These are phyloP conservation scores for Drosophila micromelanica DNA, from an alignment of 1,140 invertebrate genomes.

Conservation along the genomic window DNA sequence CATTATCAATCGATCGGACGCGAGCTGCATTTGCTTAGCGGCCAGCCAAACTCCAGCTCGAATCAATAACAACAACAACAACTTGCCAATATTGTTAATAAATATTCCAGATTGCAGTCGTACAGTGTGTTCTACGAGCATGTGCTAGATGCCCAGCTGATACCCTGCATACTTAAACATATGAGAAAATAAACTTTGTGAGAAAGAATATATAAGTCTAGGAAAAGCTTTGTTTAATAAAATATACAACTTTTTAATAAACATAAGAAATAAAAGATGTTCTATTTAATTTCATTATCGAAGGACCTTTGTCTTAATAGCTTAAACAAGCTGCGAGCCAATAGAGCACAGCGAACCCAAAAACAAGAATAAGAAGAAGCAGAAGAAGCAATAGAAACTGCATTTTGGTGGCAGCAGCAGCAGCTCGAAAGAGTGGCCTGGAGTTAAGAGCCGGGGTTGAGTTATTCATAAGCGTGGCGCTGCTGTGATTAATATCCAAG, in stretches of 20 bases:
- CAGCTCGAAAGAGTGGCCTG: slow-evolving; percentile 3
- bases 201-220: neutral
- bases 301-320: neutral
- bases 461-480: slow-evolving; percentile 53
- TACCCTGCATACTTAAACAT: slow-evolving; percentile 28
- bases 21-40: slow-evolving; percentile 79
- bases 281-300: neutral
- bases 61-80: slow-evolving; percentile 49
- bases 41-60: slow-evolving; percentile 42
- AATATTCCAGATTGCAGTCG: slow-evolving; percentile 71
- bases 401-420: neutral
- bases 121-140: slow-evolving; percentile 43
- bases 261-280: too few relatives aligned
- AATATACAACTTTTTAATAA: too few relatives aligned
- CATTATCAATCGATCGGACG: slow-evolving; percentile 81
- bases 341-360: neutral
- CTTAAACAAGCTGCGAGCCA: neutral
- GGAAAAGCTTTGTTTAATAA: neutral
- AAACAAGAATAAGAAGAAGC: neutral
- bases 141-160: slow-evolving; percentile 28
- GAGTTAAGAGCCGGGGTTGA: slow-evolving; percentile 25
- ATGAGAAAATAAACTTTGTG: neutral
- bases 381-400: slow-evolving; percentile 6
- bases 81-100: slow-evolving; percentile 71
- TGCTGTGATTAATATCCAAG: slow-evolving; percentile 77